Evolutionary conservation across 2,888 invertebrate species (phyloP).

Genomic region (Pachydiplax longipennis): DNA sequence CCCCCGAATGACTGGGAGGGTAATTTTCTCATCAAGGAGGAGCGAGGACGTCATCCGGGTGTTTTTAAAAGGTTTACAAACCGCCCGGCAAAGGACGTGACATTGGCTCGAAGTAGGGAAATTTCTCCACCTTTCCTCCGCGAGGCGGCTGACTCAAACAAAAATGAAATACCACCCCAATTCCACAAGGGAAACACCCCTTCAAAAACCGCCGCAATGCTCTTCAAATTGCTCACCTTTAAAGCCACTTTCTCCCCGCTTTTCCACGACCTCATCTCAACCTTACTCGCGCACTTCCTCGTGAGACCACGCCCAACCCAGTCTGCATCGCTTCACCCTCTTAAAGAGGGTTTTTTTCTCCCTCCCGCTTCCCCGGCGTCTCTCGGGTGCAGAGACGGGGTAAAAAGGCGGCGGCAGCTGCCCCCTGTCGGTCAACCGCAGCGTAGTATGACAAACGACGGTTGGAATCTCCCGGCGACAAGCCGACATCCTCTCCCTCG

Average conservation of each 20-base stretch:
- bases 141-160: not conserved
- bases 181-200: not conserved
- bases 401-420: constrained; percentile 36
- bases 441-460: constrained; percentile 16
- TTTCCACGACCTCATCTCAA: not conserved
- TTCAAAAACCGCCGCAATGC: not conserved
- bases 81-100: not conserved
- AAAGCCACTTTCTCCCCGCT: not conserved
- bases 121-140: not conserved
- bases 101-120: not conserved
- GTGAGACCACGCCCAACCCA: constrained; percentile 15
- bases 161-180: not conserved
- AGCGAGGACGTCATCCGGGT: not conserved
- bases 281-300: constrained; percentile 10
- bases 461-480: not conserved
- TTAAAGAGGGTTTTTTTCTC: not conserved
- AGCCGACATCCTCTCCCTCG: not conserved
- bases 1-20: not conserved
- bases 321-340: constrained; percentile 32
- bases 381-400: constrained; percentile 8
- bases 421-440: constrained; percentile 42
- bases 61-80: not conserved
- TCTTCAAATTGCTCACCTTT: constrained; percentile 4
- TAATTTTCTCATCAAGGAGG: not conserved
- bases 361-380: not conserved